A percentile compares a stretch with the other conserved stretches of the same genome.
Conservation (phyloP, 1,140 invertebrate species). For the Drosophila azteca region DNA sequence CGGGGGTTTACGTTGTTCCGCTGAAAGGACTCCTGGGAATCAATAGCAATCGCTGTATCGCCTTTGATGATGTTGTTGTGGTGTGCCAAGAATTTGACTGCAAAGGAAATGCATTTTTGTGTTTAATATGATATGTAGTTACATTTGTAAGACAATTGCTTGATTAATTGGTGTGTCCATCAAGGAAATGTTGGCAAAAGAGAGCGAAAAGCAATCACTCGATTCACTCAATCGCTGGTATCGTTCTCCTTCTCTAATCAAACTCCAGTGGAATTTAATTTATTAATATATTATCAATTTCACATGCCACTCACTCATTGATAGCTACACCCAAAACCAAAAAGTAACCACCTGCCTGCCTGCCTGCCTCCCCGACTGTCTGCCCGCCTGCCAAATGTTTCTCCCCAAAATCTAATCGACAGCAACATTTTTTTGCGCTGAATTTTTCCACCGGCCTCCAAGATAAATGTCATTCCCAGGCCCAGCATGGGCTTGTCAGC, state of each 20-base stretch:
- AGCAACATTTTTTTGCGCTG: constrained; percentile 21
- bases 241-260: too few relatives aligned
- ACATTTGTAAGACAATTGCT: neutral
- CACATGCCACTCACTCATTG: too few relatives aligned
- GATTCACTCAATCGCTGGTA: too few relatives aligned
- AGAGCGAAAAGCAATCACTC: too few relatives aligned
- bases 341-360: neutral
- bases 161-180: neutral
- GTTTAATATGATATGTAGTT: neutral
- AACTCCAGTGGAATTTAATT: too few relatives aligned
- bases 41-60: constrained; percentile 8
- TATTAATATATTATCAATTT: too few relatives aligned
- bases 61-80: constrained; percentile 61
- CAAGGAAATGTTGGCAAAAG: too few relatives aligned
- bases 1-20: constrained; percentile 18
- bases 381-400: constrained; percentile 17
- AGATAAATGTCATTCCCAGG: constrained; percentile 69
- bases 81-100: constrained; percentile 44
- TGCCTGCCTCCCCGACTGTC: neutral
- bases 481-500: constrained; percentile 72
- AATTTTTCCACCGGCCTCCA: constrained; percentile 30
- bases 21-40: constrained; percentile 70
- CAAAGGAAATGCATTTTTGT: constrained; percentile 45
- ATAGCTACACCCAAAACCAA: constrained; percentile 13
- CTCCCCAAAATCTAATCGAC: constrained; percentile 33